These are phyloP conservation scores for Coelopa pilipes DNA, from an alignment of 2,888 invertebrate species.

Conservation along the genomic window DNA sequence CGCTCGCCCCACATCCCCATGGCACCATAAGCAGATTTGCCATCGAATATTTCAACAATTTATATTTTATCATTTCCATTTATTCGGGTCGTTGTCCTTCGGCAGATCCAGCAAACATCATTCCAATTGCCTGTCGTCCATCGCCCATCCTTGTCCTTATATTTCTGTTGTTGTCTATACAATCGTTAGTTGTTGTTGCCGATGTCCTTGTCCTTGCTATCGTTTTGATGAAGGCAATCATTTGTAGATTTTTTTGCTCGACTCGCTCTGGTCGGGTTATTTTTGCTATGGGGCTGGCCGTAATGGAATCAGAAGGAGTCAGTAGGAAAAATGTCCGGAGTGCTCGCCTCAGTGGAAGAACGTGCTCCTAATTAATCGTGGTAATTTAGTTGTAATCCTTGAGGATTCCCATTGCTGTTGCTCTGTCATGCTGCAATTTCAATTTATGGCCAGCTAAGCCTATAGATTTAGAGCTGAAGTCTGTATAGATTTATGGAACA, in stretches of 20 bases:
- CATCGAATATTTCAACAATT: constrained; percentile 30
- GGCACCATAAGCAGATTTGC: constrained; percentile 25
- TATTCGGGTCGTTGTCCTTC: constrained; percentile 6
- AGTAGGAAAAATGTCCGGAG: no score
- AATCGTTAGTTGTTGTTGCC: not conserved
- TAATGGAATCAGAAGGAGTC: no score
- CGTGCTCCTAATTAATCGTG: not conserved
- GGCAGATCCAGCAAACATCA: constrained; percentile 17
- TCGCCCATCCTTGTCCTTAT: not conserved
- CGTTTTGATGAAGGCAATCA: constrained; percentile 14
- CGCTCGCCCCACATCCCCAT: not conserved
- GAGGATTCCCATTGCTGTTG: not conserved
- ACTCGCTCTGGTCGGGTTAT: not conserved
- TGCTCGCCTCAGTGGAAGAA: no score
- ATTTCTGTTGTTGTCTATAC: not conserved
- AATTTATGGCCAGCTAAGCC: no score
- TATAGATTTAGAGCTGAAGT: no score
- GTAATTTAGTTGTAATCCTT: constrained; percentile 12
- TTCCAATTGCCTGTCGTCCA: constrained; percentile 6
- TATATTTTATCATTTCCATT: constrained; percentile 18
- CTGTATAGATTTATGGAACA: no score
- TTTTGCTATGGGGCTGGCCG: no score
- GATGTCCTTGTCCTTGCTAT: not conserved
- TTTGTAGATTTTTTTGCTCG: constrained; percentile 15
- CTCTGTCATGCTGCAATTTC: no score